Base-by-base conservation (phyloP, 2,888 invertebrate genomes). In the Tenthredo livida region DNA sequence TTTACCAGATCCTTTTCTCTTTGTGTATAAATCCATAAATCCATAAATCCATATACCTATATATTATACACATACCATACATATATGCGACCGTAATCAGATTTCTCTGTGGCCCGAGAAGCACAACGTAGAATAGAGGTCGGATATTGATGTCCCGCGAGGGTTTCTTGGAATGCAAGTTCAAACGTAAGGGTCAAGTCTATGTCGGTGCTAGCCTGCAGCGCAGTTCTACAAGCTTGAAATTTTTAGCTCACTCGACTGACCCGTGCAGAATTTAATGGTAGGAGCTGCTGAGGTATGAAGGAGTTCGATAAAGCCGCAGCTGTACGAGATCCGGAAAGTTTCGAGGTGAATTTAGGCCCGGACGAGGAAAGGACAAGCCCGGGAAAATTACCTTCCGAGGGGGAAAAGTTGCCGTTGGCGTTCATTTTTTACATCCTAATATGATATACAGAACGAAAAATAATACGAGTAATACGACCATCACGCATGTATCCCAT, bases 261-360 rank as follows among this genome's bases (percentile, higher is more conserved):
- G 75, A 47, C 47, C 25, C 29, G 75, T 40, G 72, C n/a, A 12
- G 25, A 17, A 75, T 75, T 75, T 47, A 75, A 25, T 12, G 47
- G 25, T 25, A 15, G 17, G 7, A 47, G 47, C 75, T n/a, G 47
- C 75, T n/a, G n/a, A 75, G 40, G 75, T 75, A 43, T 15, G 75
- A 21, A 21, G 25, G 29, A 75, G 75, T 75, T 47, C 47, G 75
- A 47, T 75, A 47, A 75, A 33, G 47, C 75, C 75, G 50, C 50
- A 25, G 75, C 75, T 75, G n/a, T 37, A 25, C 21, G 47, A 43
- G 75, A 70, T 75, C 47, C 15, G 75, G 43, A 75, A 43, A 50
- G 29, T 75, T 75, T 21, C 7, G 47, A 37, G 37, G 47, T 25
- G 50, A 47, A 47, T 75, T 75, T 47, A 43, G 75, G 75, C 43